A percentile compares a stretch with the other conserved stretches of the same genome.
These are phyloP conservation scores for Aphelenchoides fujianensis DNA, from an alignment of 1,140 invertebrate genomes.

Conservation along the genomic window DNA sequence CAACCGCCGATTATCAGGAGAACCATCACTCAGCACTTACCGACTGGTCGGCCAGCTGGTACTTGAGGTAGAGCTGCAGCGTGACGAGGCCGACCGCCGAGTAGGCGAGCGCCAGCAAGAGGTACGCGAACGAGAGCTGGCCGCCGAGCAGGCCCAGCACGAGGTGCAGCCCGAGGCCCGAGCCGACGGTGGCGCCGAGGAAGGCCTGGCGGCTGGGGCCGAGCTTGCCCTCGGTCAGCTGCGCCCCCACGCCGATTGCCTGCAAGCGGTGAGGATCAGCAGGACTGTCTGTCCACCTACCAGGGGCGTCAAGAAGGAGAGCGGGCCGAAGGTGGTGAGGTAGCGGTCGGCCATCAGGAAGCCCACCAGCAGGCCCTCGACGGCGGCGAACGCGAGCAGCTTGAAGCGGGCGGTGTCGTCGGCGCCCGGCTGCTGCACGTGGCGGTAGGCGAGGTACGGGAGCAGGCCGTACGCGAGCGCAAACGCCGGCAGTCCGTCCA, in stretches of 20 bases:
- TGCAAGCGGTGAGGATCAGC: no score
- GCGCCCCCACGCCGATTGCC: background rate
- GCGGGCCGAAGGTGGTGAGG: conserved; percentile 9
- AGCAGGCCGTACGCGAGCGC: conserved; percentile 12
- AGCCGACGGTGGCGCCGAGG: conserved; percentile 14
- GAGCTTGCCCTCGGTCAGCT: background rate
- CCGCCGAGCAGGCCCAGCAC: conserved; percentile 22
- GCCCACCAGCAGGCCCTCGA: conserved; percentile 25
- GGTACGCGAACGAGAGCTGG: conserved; percentile 19
- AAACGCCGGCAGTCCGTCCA: conserved; percentile 8
- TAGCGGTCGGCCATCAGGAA: conserved; percentile 23
- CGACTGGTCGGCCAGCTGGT: no score
- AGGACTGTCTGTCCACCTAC: no score
- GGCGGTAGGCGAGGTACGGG: conserved; percentile 16
- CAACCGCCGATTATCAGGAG: background rate
- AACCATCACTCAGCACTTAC: background rate
- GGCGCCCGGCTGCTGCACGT: background rate
- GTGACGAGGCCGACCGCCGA: conserved; percentile 21
- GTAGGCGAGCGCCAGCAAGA: conserved; percentile 21
- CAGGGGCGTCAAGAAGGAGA: conserved; percentile 14
- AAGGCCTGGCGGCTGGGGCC: background rate
- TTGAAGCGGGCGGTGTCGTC: conserved; percentile 23
- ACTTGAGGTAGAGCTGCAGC: no score
- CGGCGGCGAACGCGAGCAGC: no score
- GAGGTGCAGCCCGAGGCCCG: conserved; percentile 18